A percentile compares a stretch with the other conserved stretches of the same genome.
These are phyloP conservation scores for Bubo blakistoni DNA, from an alignment of 2,113 vertebrate species.

Conservation along the genomic window DNA sequence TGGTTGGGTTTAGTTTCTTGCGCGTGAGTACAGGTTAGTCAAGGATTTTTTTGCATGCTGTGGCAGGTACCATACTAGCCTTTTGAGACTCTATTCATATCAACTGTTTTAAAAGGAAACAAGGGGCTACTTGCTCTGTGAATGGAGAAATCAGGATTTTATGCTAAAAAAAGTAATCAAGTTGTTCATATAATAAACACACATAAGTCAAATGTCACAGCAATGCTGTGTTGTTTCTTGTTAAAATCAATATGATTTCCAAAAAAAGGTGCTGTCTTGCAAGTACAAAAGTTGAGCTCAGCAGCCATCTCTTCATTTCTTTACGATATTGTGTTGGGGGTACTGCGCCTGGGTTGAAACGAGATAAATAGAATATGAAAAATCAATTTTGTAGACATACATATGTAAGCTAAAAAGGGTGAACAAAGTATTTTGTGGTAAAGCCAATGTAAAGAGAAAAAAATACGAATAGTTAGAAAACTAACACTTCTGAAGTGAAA, in stretches of 20 bases:
- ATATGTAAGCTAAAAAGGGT: neutral
- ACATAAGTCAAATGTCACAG: neutral
- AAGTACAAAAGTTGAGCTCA: slow-evolving; percentile 16
- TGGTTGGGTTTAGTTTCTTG: neutral
- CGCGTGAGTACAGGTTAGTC: neutral
- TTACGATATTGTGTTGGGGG: neutral
- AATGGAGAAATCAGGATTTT: neutral
- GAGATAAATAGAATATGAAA: neutral
- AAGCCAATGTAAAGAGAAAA: slow-evolving; percentile 2
- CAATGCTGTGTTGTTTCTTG: neutral
- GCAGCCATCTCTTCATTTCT: slow-evolving; percentile 10
- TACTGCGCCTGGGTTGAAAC: neutral
- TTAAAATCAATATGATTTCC: slow-evolving; percentile 1
- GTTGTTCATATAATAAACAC: neutral
- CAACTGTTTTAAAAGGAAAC: neutral
- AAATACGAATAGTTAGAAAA: slow-evolving; percentile 7
- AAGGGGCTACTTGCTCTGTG: neutral
- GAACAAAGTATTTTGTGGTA: neutral
- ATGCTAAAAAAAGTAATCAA: neutral
- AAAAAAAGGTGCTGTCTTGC: slow-evolving; percentile 54
- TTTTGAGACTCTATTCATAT: neutral
- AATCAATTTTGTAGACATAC: neutral
- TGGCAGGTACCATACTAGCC: neutral
- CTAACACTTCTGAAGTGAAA: slow-evolving; percentile 23
- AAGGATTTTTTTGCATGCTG: neutral